phyloP scores from a whole-genome alignment of 2,113 vertebrate species.

The Rhagologus leucostigma region DNA sequence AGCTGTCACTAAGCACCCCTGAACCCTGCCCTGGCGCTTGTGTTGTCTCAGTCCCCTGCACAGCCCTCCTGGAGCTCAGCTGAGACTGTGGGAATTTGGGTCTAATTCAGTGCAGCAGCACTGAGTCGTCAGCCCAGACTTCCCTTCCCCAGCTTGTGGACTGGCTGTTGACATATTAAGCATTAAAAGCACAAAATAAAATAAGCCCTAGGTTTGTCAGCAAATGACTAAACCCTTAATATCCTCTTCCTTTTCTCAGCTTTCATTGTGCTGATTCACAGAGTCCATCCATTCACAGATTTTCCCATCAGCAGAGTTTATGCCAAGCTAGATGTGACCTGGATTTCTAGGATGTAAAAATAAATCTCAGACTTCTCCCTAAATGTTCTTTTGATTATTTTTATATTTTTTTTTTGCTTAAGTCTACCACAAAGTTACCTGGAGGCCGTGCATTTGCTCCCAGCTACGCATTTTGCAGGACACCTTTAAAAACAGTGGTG shows the following conservation, averaged over 20 bases:
- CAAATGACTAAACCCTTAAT: constrained; percentile 19
- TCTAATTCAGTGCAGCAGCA: background rate
- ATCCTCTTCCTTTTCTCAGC: constrained; percentile 33
- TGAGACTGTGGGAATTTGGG: background rate
- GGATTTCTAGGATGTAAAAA: background rate
- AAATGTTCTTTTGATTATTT: background rate
- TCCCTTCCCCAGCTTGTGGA: background rate
- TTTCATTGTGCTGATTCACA: constrained; percentile 19
- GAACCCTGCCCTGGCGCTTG: background rate
- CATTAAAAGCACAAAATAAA: background rate
- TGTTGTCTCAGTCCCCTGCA: background rate
- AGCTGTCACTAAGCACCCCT: background rate
- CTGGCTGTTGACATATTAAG: background rate
- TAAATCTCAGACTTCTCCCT: background rate
- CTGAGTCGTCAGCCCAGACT: background rate
- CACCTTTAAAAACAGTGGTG: background rate
- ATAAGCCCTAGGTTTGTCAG: constrained; percentile 8
- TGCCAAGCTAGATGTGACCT: background rate
- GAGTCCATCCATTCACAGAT: background rate
- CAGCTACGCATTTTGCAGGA: background rate
- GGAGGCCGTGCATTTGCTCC: background rate
- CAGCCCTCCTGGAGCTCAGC: background rate
- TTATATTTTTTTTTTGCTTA: background rate
- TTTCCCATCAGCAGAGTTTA: constrained; percentile 35
- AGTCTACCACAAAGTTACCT: background rate